Evolutionary conservation across 1,140 invertebrate genomes (phyloP).

Genomic region (Apis laboriosa): DNA sequence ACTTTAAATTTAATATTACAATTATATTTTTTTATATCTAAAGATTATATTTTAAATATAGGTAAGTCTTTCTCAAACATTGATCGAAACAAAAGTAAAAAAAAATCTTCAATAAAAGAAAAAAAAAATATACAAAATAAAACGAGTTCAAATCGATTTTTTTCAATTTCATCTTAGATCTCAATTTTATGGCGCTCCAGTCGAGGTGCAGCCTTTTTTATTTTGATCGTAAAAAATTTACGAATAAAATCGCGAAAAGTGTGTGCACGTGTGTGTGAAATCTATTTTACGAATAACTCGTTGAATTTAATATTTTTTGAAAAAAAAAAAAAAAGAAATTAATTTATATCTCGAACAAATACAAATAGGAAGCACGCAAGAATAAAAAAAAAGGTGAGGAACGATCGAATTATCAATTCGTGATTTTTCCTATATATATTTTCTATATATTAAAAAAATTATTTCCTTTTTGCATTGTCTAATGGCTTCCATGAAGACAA

Average conservation of each 20-base stretch:
- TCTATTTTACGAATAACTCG: neutral
- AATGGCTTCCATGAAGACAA: neutral
- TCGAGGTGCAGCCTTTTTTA: conserved; percentile 12
- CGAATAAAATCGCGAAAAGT: neutral
- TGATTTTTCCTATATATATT: neutral
- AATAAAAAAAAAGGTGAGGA: conserved; percentile 25
- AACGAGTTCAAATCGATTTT: neutral
- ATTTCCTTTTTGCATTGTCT: neutral
- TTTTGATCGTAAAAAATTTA: neutral
- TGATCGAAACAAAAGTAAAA: neutral
- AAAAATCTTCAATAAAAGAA: neutral
- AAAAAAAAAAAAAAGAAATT: neutral
- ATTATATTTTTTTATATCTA: neutral
- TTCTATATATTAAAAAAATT: neutral
- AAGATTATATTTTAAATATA: neutral
- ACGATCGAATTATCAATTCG: neutral
- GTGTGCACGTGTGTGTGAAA: neutral
- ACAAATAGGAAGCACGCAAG: conserved; percentile 2
- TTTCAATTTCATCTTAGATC: neutral
- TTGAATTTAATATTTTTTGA: neutral
- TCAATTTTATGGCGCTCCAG: conserved; percentile 11
- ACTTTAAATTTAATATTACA: no score
- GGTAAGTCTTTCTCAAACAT: neutral
- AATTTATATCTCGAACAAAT: neutral
- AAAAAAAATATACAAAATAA: neutral